Percentiles rank a stretch among this genome's conserved stretches.
phyloP scores from a whole-genome alignment of 2,797 vertebrate genomes.

The Sebastes alutus region DNA sequence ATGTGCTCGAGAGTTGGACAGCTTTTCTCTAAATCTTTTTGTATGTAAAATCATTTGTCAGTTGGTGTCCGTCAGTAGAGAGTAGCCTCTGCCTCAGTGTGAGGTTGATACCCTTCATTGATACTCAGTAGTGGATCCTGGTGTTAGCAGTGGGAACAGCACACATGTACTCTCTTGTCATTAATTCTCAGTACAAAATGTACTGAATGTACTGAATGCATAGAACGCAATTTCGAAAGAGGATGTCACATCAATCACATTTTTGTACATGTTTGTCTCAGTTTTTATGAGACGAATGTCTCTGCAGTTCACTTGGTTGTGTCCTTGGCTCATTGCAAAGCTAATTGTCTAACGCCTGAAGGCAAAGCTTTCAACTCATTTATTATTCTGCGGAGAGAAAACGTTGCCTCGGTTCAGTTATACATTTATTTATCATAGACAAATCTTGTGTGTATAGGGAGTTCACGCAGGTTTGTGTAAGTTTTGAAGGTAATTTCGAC shows the following conservation, averaged over 20 bases:
- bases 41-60: conserved; percentile 1
- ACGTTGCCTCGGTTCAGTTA: conserved; percentile 15
- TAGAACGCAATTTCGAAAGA: conserved; percentile 2
- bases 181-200: conserved; percentile 12
- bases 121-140: conserved; percentile 3
- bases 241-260: conserved; percentile 8
- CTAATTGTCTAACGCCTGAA: conserved; percentile 11
- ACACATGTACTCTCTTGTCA: conserved; percentile 21
- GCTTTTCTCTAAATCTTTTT: conserved; percentile 19
- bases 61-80: background rate
- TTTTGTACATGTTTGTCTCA: conserved; percentile 36
- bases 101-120: background rate
- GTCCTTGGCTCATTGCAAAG: conserved; percentile 6
- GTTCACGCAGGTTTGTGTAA: conserved; percentile 8
- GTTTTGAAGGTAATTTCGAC: conserved; percentile 14
- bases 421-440: conserved; percentile 5
- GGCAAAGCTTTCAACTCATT: conserved; percentile 29
- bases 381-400: conserved; percentile 14
- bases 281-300: conserved; percentile 19
- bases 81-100: conserved; percentile 2
- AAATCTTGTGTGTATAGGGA: background rate
- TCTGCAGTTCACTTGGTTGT: conserved; percentile 10
- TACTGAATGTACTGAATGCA: conserved; percentile 19
- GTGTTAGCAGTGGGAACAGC: conserved; percentile 10
- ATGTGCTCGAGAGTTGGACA: background rate